Base-by-base conservation (phyloP, 2,797 vertebrate species). In the Pelobates cultripes region DNA sequence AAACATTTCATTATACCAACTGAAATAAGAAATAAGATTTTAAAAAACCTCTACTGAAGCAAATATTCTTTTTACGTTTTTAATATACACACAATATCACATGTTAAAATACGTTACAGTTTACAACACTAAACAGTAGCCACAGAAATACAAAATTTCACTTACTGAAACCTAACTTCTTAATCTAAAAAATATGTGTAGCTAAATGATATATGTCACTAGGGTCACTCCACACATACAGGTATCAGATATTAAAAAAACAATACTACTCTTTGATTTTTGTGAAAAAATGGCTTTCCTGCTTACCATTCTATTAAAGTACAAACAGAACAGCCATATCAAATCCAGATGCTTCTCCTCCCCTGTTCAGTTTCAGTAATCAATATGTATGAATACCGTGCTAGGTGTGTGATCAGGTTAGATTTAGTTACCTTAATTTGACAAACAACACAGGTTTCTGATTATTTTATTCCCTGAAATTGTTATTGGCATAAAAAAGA, bases 261-360 rank as follows among this genome's bases (percentile, higher is more conserved):
- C 28, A 28, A 89, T 79, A 78, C 60, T 87, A 84, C 45, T 84
- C 90, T 89, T 51, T 51, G 10, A 51, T 6, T 28, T 28, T 28
- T 28, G 28, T 28, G 10, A 51, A 51, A 51, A 10, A 51, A 91
- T 87, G 88, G 91, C 89, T 91, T 90, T 88, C 84, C 87, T 28
- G 28, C 91, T 87, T 85, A 86, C 81, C 87, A 90, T 90, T 86
- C 57, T 87, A 88, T 89, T 87, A 88, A 91, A 91, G 85, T 87
- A 81, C 69, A 89, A 91, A 86, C 90, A 92, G 86, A 90, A 83
- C 63, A 80, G 73, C 78, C 74, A 90, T 88, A 93, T 93, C 89
- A 89, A 90, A 92, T 91, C 86, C 91, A 94, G 90, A 93, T 92
- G 91, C 87, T 88, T 88, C 85, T 87, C 89, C 87, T 73, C 89